Conservation (phyloP, 2,113 vertebrate species). For the Casuarius casuarius region DNA sequence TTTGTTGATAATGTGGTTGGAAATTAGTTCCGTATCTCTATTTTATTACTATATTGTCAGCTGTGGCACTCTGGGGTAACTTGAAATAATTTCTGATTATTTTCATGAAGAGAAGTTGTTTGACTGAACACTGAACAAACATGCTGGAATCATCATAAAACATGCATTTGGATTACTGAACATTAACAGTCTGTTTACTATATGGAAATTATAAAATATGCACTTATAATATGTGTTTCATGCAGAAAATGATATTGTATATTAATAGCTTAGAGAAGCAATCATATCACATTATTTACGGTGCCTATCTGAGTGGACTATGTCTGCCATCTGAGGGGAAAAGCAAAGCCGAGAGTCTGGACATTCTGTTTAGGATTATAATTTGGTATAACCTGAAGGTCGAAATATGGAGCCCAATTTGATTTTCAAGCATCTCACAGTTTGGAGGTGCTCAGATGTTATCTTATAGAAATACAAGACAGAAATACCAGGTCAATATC, state of each 20-base stretch:
- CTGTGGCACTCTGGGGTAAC: neutral
- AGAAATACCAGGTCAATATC: neutral
- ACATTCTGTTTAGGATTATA: neutral
- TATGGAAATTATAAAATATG: neutral
- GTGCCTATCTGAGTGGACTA: neutral
- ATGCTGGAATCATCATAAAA: neutral
- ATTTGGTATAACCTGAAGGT: neutral
- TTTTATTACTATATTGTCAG: neutral
- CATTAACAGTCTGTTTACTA: neutral
- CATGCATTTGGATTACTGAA: neutral
- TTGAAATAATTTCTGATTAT: neutral
- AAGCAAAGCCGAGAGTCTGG: neutral
- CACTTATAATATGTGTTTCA: neutral
- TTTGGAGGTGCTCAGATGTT: neutral
- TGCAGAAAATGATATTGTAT: neutral
- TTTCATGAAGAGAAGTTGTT: neutral
- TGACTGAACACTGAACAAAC: neutral
- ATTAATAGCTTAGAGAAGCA: neutral
- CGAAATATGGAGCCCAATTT: neutral
- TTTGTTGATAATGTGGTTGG: neutral
- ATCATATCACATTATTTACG: neutral
- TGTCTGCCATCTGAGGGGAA: neutral
- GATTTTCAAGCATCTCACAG: neutral
- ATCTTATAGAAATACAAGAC: neutral
- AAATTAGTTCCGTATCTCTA: neutral